phyloP scores from a whole-genome alignment of 2,797 vertebrate genomes.

The Lithobates pipiens region DNA sequence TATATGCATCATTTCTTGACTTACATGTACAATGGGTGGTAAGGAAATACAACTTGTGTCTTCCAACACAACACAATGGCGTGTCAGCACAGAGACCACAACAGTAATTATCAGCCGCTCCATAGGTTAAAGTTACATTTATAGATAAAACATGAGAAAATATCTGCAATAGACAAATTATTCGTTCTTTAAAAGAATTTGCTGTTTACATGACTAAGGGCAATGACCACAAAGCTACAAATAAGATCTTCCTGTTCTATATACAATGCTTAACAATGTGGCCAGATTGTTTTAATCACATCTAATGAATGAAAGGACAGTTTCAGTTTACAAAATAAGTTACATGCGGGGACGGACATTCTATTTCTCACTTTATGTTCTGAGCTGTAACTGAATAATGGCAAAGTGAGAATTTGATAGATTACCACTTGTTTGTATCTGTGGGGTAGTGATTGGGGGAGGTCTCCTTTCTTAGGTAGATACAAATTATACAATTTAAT shows the following conservation, averaged over 20 bases:
- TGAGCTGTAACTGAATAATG: background rate
- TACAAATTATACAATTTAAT: background rate
- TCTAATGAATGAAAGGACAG: no score
- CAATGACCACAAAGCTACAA: slow-evolving; percentile 6
- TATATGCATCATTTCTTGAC: no score
- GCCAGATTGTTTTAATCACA: background rate
- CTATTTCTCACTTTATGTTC: background rate
- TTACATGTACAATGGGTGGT: no score
- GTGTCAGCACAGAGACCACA: background rate
- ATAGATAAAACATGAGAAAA: background rate
- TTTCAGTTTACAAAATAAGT: background rate
- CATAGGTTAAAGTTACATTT: background rate
- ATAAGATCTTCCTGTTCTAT: slow-evolving; percentile 17
- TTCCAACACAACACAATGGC: no score
- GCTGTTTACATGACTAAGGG: slow-evolving; percentile 10
- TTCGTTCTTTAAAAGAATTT: background rate
- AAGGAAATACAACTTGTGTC: no score
- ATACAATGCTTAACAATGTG: background rate
- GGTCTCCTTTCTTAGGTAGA: background rate
- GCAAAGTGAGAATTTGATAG: background rate
- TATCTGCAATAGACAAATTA: background rate
- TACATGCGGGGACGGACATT: background rate
- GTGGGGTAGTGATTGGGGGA: no score
- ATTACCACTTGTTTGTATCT: background rate
- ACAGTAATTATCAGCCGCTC: background rate